Conservation (phyloP, 2,113 vertebrate genomes). For the Brienomyrus longianalis region DNA sequence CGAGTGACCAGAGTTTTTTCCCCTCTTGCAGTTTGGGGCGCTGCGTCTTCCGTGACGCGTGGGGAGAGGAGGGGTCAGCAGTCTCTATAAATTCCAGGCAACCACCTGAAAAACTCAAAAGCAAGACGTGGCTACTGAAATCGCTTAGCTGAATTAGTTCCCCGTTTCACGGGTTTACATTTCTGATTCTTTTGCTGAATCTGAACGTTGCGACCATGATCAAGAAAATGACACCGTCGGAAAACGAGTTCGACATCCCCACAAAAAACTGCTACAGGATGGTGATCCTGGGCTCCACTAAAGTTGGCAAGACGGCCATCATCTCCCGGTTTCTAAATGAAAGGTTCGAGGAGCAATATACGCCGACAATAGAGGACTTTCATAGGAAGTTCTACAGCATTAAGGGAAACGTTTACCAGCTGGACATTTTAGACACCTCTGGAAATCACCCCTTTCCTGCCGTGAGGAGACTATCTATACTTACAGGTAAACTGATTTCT, state of each 20-base stretch:
- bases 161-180: background rate
- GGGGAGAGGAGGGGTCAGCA: slow-evolving; percentile 39
- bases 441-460: slow-evolving; percentile 95
- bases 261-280: slow-evolving; percentile 95
- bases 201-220: slow-evolving; percentile 68
- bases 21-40: background rate
- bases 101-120: slow-evolving; percentile 20
- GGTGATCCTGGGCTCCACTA: slow-evolving; percentile 95
- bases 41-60: slow-evolving; percentile 45
- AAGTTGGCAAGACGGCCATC: slow-evolving; percentile 96
- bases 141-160: background rate
- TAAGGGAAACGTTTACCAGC: slow-evolving; percentile 88
- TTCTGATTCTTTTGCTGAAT: background rate
- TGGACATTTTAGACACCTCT: slow-evolving; percentile 92
- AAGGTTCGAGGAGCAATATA: slow-evolving; percentile 92
- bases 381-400: slow-evolving; percentile 98
- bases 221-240: slow-evolving; percentile 86
- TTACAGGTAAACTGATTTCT: slow-evolving; percentile 73
- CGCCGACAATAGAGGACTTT: slow-evolving; percentile 96
- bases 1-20: slow-evolving; percentile 16
- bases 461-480: slow-evolving; percentile 92
- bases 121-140: background rate
- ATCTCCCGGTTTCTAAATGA: slow-evolving; percentile 91
- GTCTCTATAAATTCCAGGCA: slow-evolving; percentile 41
- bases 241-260: slow-evolving; percentile 82